Evolutionary conservation across 2,888 invertebrate species (phyloP).

Genomic region (Coleophora flavipennella): DNA sequence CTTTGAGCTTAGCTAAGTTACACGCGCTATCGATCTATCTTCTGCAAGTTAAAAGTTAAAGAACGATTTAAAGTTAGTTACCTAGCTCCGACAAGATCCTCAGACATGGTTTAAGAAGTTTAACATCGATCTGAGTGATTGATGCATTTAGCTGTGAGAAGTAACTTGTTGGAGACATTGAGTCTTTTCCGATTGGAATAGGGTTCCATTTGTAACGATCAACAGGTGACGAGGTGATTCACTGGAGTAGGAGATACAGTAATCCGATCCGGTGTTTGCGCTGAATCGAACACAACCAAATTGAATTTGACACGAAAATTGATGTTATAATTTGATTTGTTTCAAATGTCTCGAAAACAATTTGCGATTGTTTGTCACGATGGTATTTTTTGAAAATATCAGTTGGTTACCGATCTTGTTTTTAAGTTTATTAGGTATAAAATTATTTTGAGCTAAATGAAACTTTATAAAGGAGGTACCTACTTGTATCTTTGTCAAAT

Average conservation of each 20-base stretch:
- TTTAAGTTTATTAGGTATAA: too few species aligned
- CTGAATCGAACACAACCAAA: slow-evolving; percentile 17
- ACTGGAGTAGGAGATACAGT: slow-evolving; percentile 10
- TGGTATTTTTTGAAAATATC: too few species aligned
- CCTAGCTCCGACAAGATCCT: not conserved
- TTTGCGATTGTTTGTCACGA: too few species aligned
- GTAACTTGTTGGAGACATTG: slow-evolving; percentile 9
- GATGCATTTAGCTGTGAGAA: slow-evolving; percentile 32
- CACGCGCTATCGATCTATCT: too few species aligned
- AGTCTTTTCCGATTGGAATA: slow-evolving; percentile 9
- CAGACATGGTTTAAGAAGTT: slow-evolving; percentile 31
- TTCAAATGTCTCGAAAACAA: not conserved
- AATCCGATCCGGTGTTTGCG: slow-evolving; percentile 32
- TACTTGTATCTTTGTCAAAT: too few species aligned
- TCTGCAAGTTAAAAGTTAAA: too few species aligned
- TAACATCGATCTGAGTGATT: slow-evolving; percentile 44
- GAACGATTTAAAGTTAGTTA: too few species aligned
- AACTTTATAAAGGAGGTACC: too few species aligned
- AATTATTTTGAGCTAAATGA: too few species aligned
- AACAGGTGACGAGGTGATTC: not conserved
- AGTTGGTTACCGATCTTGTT: too few species aligned
- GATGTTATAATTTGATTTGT: slow-evolving; percentile 20
- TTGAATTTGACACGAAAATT: slow-evolving; percentile 29
- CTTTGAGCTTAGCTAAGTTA: too few species aligned
- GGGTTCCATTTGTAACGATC: slow-evolving; percentile 7